phyloP scores from a whole-genome alignment of 2,888 invertebrate genomes.

The Tipula confusa region DNA sequence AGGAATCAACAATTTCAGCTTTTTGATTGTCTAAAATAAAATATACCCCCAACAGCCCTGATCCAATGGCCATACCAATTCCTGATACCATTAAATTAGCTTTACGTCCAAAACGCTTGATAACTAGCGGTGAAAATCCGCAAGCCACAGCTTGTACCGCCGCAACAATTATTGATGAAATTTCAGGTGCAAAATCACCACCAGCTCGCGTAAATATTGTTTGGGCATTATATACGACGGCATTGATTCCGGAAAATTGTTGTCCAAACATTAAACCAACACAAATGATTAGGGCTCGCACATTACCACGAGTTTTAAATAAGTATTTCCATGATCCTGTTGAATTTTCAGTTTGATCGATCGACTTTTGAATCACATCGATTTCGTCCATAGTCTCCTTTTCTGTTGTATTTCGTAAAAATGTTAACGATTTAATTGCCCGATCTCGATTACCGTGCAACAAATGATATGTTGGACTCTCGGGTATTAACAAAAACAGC shows the following conservation, averaged over 20 bases:
- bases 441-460: background rate
- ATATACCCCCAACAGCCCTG: constrained; percentile 53
- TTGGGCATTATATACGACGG: constrained; percentile 67
- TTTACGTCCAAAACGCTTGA: constrained; percentile 66
- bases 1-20: constrained; percentile 41
- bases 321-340: constrained; percentile 49
- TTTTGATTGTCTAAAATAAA: constrained; percentile 58
- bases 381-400: constrained; percentile 40
- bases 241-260: constrained; percentile 71
- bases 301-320: constrained; percentile 58
- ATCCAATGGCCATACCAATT: constrained; percentile 53
- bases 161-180: constrained; percentile 64
- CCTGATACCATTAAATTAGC: constrained; percentile 63
- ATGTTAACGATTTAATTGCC: background rate
- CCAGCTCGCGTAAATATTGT: constrained; percentile 61
- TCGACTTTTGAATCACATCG: constrained; percentile 38
- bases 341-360: background rate
- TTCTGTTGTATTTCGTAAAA: background rate
- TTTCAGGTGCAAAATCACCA: constrained; percentile 52
- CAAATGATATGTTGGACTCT: constrained; percentile 60
- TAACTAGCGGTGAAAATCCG: constrained; percentile 59
- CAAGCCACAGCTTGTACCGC: constrained; percentile 59
- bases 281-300: constrained; percentile 65
- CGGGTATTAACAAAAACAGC: constrained; percentile 63
- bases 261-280: constrained; percentile 68